These are phyloP conservation scores for Labeo calbasu DNA, from an alignment of 2,797 vertebrate genomes.

Conservation along the genomic window DNA sequence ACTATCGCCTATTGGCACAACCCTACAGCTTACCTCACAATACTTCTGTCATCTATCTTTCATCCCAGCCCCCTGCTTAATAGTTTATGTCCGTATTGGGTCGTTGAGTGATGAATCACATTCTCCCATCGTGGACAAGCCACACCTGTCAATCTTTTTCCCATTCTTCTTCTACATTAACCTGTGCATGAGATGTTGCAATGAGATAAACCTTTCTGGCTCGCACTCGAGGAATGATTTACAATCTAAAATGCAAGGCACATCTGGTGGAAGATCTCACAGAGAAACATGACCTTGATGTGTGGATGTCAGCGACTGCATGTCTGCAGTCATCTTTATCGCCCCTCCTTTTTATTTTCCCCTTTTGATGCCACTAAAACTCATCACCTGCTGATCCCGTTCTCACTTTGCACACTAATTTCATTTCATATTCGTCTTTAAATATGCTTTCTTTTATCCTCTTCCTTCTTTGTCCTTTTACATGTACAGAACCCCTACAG, in stretches of 20 bases:
- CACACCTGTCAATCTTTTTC: constrained; percentile 9
- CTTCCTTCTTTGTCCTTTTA: neutral
- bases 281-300: constrained; percentile 22
- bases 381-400: constrained; percentile 2
- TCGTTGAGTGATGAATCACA: neutral
- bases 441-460: neutral
- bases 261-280: constrained; percentile 24
- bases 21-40: neutral
- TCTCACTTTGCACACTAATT: constrained; percentile 21
- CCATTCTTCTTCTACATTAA: constrained; percentile 16
- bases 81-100: neutral
- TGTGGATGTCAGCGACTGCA: neutral
- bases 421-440: constrained; percentile 9
- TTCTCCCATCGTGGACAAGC: neutral
- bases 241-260: neutral
- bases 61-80: neutral
- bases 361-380: constrained; percentile 9
- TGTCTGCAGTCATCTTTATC: constrained; percentile 3
- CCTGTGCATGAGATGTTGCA: neutral
- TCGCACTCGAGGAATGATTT: constrained; percentile 14
- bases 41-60: neutral
- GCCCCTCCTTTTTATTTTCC: neutral
- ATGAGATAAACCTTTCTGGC: constrained; percentile 11
- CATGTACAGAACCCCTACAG: neutral
- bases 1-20: no score